phyloP scores from a whole-genome alignment of 1,140 invertebrate genomes.

The Cotesia typhae region DNA sequence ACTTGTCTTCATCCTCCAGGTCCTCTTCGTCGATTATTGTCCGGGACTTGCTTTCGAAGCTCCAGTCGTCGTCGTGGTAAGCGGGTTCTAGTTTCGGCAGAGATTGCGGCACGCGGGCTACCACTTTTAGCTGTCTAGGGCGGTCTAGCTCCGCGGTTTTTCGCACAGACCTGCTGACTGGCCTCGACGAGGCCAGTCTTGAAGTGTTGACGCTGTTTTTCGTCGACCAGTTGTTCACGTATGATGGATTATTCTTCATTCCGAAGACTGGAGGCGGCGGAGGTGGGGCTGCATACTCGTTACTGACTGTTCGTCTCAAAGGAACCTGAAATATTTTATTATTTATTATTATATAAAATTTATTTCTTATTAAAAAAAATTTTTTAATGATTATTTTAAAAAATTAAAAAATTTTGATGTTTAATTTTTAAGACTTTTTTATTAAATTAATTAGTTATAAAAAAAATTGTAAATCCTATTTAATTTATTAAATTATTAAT shows the following conservation, averaged over 20 bases:
- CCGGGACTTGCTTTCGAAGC: constrained; percentile 55
- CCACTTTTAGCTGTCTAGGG: constrained; percentile 54
- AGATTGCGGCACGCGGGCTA: constrained; percentile 47
- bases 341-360: no score
- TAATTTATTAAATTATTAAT: no score
- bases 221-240: constrained; percentile 21
- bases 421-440: no score
- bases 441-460: no score
- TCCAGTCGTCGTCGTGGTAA: constrained; percentile 54
- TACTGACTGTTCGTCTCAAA: constrained; percentile 61
- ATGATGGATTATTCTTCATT: constrained; percentile 48
- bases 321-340: constrained; percentile 43
- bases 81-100: constrained; percentile 44
- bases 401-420: no score
- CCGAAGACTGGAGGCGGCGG: constrained; percentile 61
- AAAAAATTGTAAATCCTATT: no score
- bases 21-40: constrained; percentile 57
- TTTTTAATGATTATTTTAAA: no score
- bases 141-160: constrained; percentile 48
- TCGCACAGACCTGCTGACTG: constrained; percentile 41
- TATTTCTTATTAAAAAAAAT: no score
- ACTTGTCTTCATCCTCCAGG: constrained; percentile 61
- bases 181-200: no score
- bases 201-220: neutral
- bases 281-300: constrained; percentile 60